Evolutionary conservation across 2,888 invertebrate species (phyloP), one percentile per base, ranked within the genome.

Genomic region (Drosophila seclusa): DNA sequence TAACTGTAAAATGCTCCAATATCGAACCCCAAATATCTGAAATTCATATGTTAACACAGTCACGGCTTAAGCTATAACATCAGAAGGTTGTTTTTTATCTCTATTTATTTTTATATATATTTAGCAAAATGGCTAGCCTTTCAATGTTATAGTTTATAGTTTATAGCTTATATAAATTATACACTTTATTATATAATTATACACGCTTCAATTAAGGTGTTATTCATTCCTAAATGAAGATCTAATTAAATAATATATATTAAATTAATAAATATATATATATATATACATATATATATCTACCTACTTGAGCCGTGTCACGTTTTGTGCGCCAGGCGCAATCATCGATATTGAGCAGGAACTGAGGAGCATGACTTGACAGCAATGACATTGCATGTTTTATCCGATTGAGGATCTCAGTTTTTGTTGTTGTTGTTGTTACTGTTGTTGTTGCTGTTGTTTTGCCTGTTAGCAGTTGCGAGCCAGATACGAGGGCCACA

Each of bases 341-440:
- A 63, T 55, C 50, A 64, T 55, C 61, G 53, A 55, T 65, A 58
- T 59, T 61, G 57, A 48, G 42, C 48, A 32, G 73, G 52, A 62
- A 45, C 32, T 29, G 40, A 48, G 53, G 54, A 60, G 78, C 57
- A 80, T 82, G 78, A 79, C 74, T 78, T 78, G 78, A 69, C 80
- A 67, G 53, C 54, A 73, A 78, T 84, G 87, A 87, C 78, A 62
- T 65, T 80, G 87, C 85, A 85, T 70, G 73, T 73, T 80, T 60
- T 40, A 49, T 48, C 60, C 50, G 49, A 68, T 62, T 18, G 67
- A 53, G 32, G 42, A 60, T 40, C 27, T 42, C 38, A 29, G 18
- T 32, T 10, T 10, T 31, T 10, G 31, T 31, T 16, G 8, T 36
- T 53, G 16, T 42, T 29, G 45, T 27, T 50, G 21, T 27, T 61